Percentiles rank a stretch among this genome's conserved stretches.
Evolutionary conservation across 2,888 invertebrate genomes (phyloP).

Genomic region (Microchrysa polita): DNA sequence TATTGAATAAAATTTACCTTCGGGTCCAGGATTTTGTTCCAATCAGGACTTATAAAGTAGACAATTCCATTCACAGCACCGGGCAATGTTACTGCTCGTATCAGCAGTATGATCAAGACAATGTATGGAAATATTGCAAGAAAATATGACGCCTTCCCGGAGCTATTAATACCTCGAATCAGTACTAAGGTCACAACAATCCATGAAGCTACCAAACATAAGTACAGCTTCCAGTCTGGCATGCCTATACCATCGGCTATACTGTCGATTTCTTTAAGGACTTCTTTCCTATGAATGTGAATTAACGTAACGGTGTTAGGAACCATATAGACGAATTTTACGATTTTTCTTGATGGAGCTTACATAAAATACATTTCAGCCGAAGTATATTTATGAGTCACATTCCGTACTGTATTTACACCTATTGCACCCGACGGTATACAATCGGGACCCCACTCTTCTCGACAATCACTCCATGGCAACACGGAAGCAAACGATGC

Average conservation of each 20-base stretch:
- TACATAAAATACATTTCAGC: conserved; percentile 65
- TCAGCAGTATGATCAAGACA: conserved; percentile 71
- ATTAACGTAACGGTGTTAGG: too few species aligned
- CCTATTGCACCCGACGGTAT: conserved; percentile 51
- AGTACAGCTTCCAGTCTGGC: conserved; percentile 67
- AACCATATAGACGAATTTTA: too few species aligned
- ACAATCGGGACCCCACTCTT: conserved; percentile 66
- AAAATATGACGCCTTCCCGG: conserved; percentile 78
- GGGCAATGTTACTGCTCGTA: conserved; percentile 70
- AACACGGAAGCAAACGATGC: conserved; percentile 70
- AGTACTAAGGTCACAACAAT: conserved; percentile 66
- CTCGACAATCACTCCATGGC: conserved; percentile 72
- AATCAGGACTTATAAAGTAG: conserved; percentile 73
- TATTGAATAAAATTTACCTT: conserved; percentile 60
- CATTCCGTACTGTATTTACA: conserved; percentile 53
- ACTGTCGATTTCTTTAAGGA: conserved; percentile 65
- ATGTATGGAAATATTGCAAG: conserved; percentile 78
- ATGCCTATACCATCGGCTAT: conserved; percentile 68
- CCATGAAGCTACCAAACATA: conserved; percentile 69
- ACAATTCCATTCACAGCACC: conserved; percentile 72
- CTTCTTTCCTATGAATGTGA: conserved; percentile 65
- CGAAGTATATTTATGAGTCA: conserved; percentile 55
- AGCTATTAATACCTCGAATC: conserved; percentile 70
- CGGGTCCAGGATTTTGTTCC: conserved; percentile 71
- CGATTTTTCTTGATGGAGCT: too few species aligned